Percentiles rank a stretch among this genome's conserved stretches.
Evolutionary conservation across 2,888 invertebrate species (phyloP).

Genomic region (Meganola albula): DNA sequence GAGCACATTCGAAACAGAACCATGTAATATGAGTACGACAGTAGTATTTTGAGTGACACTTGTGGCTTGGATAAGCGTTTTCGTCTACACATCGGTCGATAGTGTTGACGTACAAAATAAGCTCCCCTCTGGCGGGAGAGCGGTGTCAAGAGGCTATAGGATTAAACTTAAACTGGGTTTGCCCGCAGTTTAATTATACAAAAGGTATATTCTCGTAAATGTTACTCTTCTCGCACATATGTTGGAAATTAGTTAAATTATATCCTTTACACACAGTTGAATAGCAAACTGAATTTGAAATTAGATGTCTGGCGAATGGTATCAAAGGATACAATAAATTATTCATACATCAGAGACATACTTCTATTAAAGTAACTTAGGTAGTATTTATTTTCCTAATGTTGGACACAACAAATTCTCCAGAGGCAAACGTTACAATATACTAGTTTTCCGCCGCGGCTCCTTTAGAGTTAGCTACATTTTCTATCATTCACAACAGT

Average conservation of each 20-base stretch:
- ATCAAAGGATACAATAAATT: conserved; percentile 40
- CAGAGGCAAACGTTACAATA: too few species aligned
- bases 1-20: conserved; percentile 48
- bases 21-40: conserved; percentile 44
- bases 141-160: conserved; percentile 77
- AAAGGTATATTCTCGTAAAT: conserved; percentile 66
- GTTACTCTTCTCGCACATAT: conserved; percentile 53
- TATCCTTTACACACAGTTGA: conserved; percentile 53
- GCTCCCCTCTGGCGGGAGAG: conserved; percentile 65
- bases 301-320: conserved; percentile 50
- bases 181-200: conserved; percentile 75
- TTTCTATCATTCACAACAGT: too few species aligned
- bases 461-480: too few species aligned
- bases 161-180: conserved; percentile 76
- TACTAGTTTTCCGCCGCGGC: too few species aligned
- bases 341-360: conserved; percentile 32
- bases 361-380: too few species aligned
- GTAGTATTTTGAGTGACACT: conserved; percentile 55
- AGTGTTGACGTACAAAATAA: conserved; percentile 76
- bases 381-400: background rate
- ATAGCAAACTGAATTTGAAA: conserved; percentile 61
- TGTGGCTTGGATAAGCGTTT: conserved; percentile 52
- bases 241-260: conserved; percentile 68
- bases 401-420: too few species aligned
- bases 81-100: conserved; percentile 68